Evolutionary conservation across 2,113 vertebrate species (phyloP).

Genomic region (Thunnus thynnus): DNA sequence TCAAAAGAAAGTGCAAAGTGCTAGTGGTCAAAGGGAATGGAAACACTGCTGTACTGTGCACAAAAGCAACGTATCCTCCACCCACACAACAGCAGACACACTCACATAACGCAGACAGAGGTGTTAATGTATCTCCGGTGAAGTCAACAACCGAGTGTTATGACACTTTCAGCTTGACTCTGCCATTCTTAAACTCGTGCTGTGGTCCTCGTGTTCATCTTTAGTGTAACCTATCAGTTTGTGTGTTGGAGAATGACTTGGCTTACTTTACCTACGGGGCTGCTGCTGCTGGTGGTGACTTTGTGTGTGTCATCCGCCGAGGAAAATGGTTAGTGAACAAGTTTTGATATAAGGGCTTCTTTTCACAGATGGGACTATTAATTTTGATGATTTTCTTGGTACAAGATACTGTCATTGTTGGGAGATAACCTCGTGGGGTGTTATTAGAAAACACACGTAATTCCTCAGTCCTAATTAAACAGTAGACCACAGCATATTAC

Average conservation of each 20-base stretch:
- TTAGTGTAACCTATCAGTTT: background rate
- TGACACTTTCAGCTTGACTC: background rate
- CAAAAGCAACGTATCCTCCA: background rate
- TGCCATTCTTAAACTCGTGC: background rate
- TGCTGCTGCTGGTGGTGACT: conserved; percentile 18
- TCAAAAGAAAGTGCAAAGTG: background rate
- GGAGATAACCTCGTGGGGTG: background rate
- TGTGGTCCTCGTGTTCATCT: background rate
- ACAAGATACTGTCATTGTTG: no score
- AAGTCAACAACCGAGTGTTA: background rate
- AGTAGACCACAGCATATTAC: background rate
- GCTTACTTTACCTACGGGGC: background rate
- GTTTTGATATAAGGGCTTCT: background rate
- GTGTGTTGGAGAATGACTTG: conserved; percentile 36
- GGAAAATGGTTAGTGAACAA: conserved; percentile 36
- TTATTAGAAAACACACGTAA: background rate
- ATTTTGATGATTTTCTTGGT: background rate
- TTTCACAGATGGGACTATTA: background rate
- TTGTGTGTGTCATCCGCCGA: background rate
- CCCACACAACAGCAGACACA: conserved; percentile 19
- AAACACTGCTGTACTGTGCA: background rate
- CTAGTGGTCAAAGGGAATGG: conserved; percentile 21
- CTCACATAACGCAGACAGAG: background rate
- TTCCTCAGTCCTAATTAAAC: background rate
- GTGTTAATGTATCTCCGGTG: background rate